These are phyloP conservation scores for Tricholaema leucomelas DNA, from an alignment of 2,113 vertebrate species.

Conservation along the genomic window DNA sequence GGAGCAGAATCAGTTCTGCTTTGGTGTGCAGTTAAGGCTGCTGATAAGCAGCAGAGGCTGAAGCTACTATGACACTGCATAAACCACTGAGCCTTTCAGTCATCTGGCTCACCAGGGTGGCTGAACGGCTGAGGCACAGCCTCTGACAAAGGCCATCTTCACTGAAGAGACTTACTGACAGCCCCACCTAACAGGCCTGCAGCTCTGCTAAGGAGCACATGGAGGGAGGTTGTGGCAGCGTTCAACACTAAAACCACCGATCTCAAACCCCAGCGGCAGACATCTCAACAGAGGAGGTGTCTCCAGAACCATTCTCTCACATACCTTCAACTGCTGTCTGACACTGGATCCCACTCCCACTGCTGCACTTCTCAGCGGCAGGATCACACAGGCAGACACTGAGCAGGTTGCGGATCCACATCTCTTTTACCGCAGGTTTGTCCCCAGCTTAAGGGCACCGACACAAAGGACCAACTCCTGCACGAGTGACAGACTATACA, in stretches of 20 bases:
- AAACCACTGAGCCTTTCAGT: neutral
- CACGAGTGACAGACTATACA: neutral
- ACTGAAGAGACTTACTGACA: neutral
- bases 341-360: neutral
- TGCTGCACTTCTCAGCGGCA: neutral
- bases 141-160: neutral
- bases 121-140: neutral
- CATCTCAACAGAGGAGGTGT: neutral
- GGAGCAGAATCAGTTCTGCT: neutral
- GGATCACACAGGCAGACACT: neutral
- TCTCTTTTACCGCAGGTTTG: neutral
- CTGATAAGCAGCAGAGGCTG: neutral
- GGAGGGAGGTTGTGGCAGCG: neutral
- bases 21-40: neutral
- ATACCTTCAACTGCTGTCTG: neutral
- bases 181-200: neutral
- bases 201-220: rapidly evolving
- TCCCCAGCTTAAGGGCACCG: rapidly evolving
- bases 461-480: neutral
- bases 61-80: neutral
- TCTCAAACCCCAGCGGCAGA: neutral
- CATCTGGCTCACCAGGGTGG: neutral
- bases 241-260: rapidly evolving
- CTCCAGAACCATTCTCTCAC: neutral
- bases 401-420: too few species aligned